Conservation (phyloP, 2,113 vertebrate genomes). For the Xiphophorus maculatus region DNA sequence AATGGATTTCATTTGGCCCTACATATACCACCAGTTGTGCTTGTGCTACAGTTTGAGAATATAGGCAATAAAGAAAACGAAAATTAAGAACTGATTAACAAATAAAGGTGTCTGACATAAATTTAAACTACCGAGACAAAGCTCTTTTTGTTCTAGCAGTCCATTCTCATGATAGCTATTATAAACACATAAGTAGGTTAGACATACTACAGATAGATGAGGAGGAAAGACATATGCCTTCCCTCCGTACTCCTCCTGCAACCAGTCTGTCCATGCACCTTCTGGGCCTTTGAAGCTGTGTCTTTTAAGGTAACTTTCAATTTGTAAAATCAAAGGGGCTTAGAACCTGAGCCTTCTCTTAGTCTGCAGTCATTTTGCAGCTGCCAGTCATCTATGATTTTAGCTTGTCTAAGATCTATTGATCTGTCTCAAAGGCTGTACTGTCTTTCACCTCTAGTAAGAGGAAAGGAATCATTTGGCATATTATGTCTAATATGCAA, state of each 20-base stretch:
- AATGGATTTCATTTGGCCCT: no score
- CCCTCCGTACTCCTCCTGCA: slow-evolving; percentile 39
- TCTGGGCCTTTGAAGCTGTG: slow-evolving; percentile 59
- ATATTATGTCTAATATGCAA: slow-evolving; percentile 24
- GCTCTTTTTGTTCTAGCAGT: not conserved
- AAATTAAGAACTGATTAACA: no score
- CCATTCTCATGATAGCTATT: not conserved
- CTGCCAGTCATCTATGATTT: slow-evolving; percentile 67
- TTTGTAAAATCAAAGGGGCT: slow-evolving; percentile 73
- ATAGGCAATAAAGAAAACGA: no score
- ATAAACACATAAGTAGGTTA: not conserved
- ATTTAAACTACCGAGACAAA: not conserved
- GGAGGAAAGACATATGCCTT: slow-evolving; percentile 1
- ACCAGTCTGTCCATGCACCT: slow-evolving; percentile 41
- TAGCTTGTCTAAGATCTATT: slow-evolving; percentile 60
- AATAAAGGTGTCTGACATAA: no score
- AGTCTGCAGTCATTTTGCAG: slow-evolving; percentile 60
- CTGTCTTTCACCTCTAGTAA: slow-evolving; percentile 46
- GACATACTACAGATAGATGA: not conserved
- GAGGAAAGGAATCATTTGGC: slow-evolving; percentile 29
- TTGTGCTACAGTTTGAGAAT: no score
- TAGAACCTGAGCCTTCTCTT: slow-evolving; percentile 54
- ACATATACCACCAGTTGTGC: no score
- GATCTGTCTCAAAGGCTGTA: slow-evolving; percentile 59
- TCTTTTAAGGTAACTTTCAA: slow-evolving; percentile 76